Conservation (phyloP, 2,113 vertebrate genomes). For the Xerus inauris region DNA sequence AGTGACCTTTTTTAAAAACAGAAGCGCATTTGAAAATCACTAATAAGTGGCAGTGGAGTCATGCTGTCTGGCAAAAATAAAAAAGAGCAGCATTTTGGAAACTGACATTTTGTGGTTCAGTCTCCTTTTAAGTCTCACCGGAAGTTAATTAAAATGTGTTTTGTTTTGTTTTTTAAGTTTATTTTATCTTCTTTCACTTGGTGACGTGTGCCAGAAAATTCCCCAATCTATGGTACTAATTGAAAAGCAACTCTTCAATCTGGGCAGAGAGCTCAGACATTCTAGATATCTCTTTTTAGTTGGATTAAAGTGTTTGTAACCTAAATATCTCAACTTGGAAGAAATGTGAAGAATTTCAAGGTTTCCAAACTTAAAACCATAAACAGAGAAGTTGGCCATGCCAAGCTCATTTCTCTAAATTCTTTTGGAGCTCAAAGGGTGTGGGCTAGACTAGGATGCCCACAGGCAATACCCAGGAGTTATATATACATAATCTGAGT, state of each 20-base stretch:
- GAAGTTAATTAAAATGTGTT: constrained; percentile 75
- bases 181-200: constrained; percentile 71
- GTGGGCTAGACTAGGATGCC: background rate
- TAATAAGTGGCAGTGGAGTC: constrained; percentile 70
- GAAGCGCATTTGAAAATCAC: constrained; percentile 30
- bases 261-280: constrained; percentile 48
- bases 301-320: constrained; percentile 67
- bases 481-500: background rate
- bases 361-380: constrained; percentile 59
- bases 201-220: constrained; percentile 66
- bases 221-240: constrained; percentile 42
- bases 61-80: constrained; percentile 67
- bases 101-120: constrained; percentile 73
- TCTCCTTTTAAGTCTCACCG: constrained; percentile 69
- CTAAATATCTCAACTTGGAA: constrained; percentile 73
- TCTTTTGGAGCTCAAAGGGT: constrained; percentile 22
- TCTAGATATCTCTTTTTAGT: constrained; percentile 63
- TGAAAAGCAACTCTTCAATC: constrained; percentile 62
- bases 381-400: background rate
- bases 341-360: constrained; percentile 74
- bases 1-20: constrained; percentile 21
- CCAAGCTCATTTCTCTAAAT: constrained; percentile 57
- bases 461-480: background rate
- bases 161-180: constrained; percentile 61
- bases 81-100: constrained; percentile 52